Conservation (phyloP, 2,888 invertebrate genomes). For the Caenorhabditis macrosperma region DNA sequence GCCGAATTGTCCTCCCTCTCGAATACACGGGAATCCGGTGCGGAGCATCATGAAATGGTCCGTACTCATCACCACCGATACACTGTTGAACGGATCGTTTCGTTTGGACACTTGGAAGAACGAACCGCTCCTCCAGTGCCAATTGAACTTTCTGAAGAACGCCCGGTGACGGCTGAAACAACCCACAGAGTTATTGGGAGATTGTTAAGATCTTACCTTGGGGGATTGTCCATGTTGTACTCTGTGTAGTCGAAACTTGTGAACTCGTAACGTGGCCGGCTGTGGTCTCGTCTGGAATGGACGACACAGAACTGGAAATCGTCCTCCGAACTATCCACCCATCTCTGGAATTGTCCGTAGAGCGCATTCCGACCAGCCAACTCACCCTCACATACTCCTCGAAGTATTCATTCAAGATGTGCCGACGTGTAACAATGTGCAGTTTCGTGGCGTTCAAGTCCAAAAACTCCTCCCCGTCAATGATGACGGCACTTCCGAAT, state of each 20-base stretch:
- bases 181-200: no score
- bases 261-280: neutral
- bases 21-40: conserved; percentile 9
- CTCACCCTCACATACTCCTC: conserved; percentile 4
- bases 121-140: neutral
- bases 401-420: neutral
- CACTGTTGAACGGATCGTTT: conserved; percentile 3
- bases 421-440: no score
- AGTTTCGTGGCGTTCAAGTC: neutral
- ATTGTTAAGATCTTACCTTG: neutral
- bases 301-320: neutral
- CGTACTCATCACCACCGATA: neutral
- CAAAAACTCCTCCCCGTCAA: neutral
- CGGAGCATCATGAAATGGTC: neutral
- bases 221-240: neutral
- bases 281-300: neutral
- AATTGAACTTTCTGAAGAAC: neutral
- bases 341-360: conserved; percentile 3
- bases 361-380: neutral
- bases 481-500: neutral
- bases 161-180: neutral
- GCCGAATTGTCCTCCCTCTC: neutral
- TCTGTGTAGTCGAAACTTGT: neutral
- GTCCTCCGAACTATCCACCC: neutral
- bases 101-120: conserved; percentile 10